Evolutionary conservation across 1,140 invertebrate genomes (phyloP).

Genomic region (Penaeus chinensis): DNA sequence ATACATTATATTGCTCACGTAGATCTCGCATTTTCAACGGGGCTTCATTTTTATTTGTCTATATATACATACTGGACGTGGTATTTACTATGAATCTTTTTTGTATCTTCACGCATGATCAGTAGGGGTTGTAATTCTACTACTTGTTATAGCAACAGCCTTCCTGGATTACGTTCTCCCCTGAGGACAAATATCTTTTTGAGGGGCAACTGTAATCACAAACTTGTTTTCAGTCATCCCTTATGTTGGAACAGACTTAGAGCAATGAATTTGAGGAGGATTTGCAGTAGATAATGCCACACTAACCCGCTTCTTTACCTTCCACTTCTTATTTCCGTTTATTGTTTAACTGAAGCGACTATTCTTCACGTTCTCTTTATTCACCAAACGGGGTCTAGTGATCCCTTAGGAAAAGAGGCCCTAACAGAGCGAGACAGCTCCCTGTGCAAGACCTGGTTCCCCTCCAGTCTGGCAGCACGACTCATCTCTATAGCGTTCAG

Average conservation of each 20-base stretch:
- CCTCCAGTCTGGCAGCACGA: too few relatives aligned
- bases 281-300: too few relatives aligned
- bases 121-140: constrained; percentile 72
- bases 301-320: constrained; percentile 78
- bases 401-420: constrained; percentile 74
- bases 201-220: constrained; percentile 79
- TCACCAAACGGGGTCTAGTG: constrained; percentile 75
- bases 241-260: constrained; percentile 73
- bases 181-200: constrained; percentile 80
- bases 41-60: too few relatives aligned
- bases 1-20: constrained; percentile 25
- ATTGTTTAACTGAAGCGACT: constrained; percentile 73
- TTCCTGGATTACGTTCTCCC: constrained; percentile 79
- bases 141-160: constrained; percentile 75
- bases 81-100: constrained; percentile 66
- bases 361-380: too few relatives aligned
- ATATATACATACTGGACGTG: constrained; percentile 64
- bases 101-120: too few relatives aligned
- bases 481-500: too few relatives aligned
- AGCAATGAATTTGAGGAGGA: too few relatives aligned
- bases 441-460: too few relatives aligned
- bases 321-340: constrained; percentile 79
- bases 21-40: too few relatives aligned
- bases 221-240: constrained; percentile 77
- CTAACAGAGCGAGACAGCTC: too few relatives aligned